Conservation (phyloP, 1,140 invertebrate species). For the Tribolium castaneum region DNA sequence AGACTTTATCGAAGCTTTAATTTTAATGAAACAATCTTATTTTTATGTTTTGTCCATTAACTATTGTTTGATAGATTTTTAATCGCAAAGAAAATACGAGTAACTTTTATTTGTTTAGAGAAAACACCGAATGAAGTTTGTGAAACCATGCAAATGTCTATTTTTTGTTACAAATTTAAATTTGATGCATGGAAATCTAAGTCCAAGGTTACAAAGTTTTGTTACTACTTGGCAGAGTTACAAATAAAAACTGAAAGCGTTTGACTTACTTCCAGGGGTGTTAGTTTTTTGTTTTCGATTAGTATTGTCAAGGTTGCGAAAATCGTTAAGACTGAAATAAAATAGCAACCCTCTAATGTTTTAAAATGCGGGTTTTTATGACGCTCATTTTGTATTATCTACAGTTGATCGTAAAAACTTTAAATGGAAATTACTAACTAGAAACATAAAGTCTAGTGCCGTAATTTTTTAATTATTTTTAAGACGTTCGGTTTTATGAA, state of each 20-base stretch:
- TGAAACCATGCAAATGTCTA: background rate
- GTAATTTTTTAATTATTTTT: no score
- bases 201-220: conserved; percentile 15
- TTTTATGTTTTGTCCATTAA: background rate
- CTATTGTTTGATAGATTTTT: background rate
- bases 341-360: background rate
- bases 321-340: background rate
- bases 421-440: no score
- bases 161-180: conserved; percentile 22
- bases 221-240: conserved; percentile 3
- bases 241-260: background rate
- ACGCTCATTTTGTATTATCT: no score
- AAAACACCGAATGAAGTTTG: background rate
- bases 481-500: no score
- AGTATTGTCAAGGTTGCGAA: background rate
- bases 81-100: background rate
- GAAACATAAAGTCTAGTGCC: no score
- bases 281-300: background rate
- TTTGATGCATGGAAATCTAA: conserved; percentile 13
- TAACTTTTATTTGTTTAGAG: background rate
- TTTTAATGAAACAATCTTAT: background rate
- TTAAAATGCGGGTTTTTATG: background rate
- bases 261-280: background rate
- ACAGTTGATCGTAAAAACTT: no score
- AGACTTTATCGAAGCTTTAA: no score